These are phyloP conservation scores for Serranus cabrilla DNA, from an alignment of 2,797 vertebrate genomes.

Conservation along the genomic window DNA sequence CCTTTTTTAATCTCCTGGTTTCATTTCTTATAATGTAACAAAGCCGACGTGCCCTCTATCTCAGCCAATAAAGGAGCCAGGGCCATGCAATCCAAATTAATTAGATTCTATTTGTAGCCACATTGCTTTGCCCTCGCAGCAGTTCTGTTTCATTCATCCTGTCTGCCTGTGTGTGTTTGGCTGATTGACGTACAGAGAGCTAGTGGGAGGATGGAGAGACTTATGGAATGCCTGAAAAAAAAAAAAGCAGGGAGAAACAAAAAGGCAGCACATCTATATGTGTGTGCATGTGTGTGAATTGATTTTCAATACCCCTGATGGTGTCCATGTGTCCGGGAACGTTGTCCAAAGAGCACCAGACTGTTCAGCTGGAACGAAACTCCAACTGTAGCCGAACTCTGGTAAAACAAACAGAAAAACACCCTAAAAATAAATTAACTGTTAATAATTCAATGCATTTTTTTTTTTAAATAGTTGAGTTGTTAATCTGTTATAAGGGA, in stretches of 20 bases:
- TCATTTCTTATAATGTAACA: conserved; percentile 11
- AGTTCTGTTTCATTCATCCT: conserved; percentile 35
- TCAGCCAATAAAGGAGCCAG: conserved; percentile 22
- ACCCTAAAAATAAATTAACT: neutral
- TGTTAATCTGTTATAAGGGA: neutral
- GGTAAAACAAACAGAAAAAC: neutral
- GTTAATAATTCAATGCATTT: too few relatives aligned
- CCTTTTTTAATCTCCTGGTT: conserved; percentile 1
- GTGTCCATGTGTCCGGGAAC: conserved; percentile 16
- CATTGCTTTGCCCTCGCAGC: conserved; percentile 41
- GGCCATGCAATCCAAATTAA: conserved; percentile 39
- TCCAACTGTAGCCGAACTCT: neutral
- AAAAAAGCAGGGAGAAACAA: conserved; percentile 9
- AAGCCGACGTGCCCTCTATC: conserved; percentile 7
- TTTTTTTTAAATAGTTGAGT: neutral
- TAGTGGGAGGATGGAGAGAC: conserved; percentile 11
- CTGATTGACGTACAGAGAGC: conserved; percentile 32
- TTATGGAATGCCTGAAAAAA: conserved; percentile 23
- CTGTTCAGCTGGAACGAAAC: conserved; percentile 39
- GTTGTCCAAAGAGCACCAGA: conserved; percentile 32
- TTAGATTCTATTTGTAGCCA: conserved; percentile 47
- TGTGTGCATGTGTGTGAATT: conserved; percentile 44
- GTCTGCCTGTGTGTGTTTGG: conserved; percentile 40
- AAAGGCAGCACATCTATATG: conserved; percentile 32
- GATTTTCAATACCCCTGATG: conserved; percentile 58